Base-by-base conservation (phyloP, 1,140 invertebrate species). In the Papilio aristodemus region DNA sequence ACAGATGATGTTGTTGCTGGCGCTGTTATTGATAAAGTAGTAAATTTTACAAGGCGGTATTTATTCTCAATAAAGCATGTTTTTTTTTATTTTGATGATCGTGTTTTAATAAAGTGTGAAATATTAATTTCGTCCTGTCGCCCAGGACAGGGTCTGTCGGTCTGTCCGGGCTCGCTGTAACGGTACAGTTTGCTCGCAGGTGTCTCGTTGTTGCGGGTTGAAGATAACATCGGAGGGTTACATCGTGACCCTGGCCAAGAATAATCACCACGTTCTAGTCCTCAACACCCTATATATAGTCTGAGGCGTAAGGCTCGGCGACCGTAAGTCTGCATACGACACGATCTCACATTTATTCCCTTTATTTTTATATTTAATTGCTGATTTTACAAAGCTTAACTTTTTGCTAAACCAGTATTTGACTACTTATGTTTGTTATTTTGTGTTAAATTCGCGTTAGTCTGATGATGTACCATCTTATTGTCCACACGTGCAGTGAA, bases 221-320 rank as follows among this genome's bases (percentile, higher is more conserved):
- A 99, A 99, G 93, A 98, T 99, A 77, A 99, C 98, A 50, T 97
- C 96, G 5, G 97, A 98, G 93, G 98, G 98, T 67, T 98, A 98
- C 92, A 96, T 99, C 73, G 97, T 99, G 75, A 99, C 98, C 64
- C 92, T 99, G 88, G 98, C 98, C 81, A 99, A 99, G 93, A 99
- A 99, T 93, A 99, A 99, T 93, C 98, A 99, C 92, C 97, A 99
- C 92, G 97, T 99, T 77, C 94, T 99, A 86, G 96, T 99, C 80
- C 93, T 99, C 80, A 98, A 99, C 93, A 98, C 97, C 46, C 94
- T 98, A 78, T 98, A 97, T 93, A 97, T 98, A 93, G 94, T 96
- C 89, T 97, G 95, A 95, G 88, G 89, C 80, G 19, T 54, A 80
- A 74, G 80, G 83, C 81, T 89, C 83, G 81, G 87, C 86, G 86